Evolutionary conservation across 2,888 invertebrate species (phyloP).

Genomic region (Cheilosia soror): DNA sequence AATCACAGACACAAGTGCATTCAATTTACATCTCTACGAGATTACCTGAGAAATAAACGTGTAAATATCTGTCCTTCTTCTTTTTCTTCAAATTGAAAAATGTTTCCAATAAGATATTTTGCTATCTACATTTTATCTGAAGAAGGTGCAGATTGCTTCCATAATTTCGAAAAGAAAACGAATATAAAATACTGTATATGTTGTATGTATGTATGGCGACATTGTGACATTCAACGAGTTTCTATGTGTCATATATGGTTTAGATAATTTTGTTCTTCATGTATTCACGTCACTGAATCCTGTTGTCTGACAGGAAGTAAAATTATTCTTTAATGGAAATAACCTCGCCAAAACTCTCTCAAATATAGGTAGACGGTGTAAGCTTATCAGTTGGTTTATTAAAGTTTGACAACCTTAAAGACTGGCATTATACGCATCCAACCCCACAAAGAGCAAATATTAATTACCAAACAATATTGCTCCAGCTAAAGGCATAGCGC

Average conservation of each 20-base stretch:
- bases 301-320: too few species aligned
- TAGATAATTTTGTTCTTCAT: too few species aligned
- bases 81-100: not conserved
- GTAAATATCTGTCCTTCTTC: not conserved
- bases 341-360: not conserved
- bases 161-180: conserved; percentile 6
- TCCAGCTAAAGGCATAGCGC: not conserved
- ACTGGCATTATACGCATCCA: not conserved
- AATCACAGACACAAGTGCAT: not conserved
- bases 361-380: not conserved
- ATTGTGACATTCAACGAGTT: conserved; percentile 2
- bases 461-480: conserved; percentile 16
- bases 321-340: too few species aligned
- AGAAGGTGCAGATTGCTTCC: conserved; percentile 5
- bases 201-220: not conserved
- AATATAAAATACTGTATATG: not conserved
- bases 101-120: not conserved
- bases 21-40: not conserved
- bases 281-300: too few species aligned
- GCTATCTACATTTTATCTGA: not conserved
- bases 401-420: not conserved
- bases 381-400: conserved; percentile 19
- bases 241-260: not conserved
- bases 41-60: too few species aligned
- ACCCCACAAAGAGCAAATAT: not conserved